phyloP scores from a whole-genome alignment of 1,140 invertebrate species.

The Streblospio benedicti region DNA sequence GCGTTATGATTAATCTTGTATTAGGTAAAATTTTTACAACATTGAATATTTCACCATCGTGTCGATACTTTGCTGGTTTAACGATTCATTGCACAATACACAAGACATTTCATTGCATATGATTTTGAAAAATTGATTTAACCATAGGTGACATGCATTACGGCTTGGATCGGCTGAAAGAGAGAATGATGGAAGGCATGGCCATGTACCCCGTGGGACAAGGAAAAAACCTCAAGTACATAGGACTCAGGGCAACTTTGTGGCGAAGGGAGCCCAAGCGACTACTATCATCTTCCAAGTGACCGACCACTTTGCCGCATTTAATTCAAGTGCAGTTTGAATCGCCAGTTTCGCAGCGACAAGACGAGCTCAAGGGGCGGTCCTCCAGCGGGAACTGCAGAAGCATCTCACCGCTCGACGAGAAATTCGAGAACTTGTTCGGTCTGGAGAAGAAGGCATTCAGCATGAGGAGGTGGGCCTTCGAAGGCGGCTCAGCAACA shows the following conservation, averaged over 20 bases:
- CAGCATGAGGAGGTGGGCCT: conserved; percentile 61
- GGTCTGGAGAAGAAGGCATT: conserved; percentile 59
- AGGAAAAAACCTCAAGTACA: conserved; percentile 38
- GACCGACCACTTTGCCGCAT: conserved; percentile 70
- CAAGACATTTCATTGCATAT: neutral
- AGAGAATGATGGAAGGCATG: conserved; percentile 58
- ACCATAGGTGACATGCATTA: conserved; percentile 59
- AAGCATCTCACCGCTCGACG: conserved; percentile 48
- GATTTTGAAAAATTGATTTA: conserved; percentile 60
- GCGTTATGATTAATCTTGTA: no score
- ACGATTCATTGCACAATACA: neutral
- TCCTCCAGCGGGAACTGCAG: conserved; percentile 57
- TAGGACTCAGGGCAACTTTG: conserved; percentile 43
- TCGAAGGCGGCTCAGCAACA: conserved; percentile 85
- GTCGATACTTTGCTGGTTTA: conserved; percentile 3
- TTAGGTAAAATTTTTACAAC: no score
- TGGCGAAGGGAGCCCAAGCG: conserved; percentile 46
- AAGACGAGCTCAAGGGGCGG: conserved; percentile 54
- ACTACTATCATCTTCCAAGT: conserved; percentile 73
- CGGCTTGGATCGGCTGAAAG: conserved; percentile 67
- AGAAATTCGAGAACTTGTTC: conserved; percentile 48
- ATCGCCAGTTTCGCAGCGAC: conserved; percentile 58
- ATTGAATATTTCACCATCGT: no score
- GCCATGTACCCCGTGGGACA: conserved; percentile 43
- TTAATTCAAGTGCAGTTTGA: conserved; percentile 77